Conservation (phyloP, 2,797 vertebrate species). For the Enteromius paludinosus region DNA sequence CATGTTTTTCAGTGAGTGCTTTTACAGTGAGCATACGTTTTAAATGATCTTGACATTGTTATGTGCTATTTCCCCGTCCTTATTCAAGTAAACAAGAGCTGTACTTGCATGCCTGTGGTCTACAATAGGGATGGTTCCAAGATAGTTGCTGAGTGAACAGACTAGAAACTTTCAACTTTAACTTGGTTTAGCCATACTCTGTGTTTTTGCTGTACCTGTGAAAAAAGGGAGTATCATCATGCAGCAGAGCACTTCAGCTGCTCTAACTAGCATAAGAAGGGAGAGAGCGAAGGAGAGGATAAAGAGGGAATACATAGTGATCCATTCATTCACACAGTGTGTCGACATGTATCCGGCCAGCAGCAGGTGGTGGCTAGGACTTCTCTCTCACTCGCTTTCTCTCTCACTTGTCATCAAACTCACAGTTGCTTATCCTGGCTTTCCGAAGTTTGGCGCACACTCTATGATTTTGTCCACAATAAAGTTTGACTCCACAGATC, state of each 20-base stretch:
- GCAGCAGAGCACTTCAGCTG: not conserved
- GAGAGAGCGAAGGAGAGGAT: not conserved
- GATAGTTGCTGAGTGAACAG: not conserved
- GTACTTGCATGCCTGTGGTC: not conserved
- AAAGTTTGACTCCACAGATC: not conserved
- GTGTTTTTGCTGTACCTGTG: slow-evolving; percentile 23
- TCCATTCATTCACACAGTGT: slow-evolving; percentile 33
- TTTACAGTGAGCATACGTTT: not conserved
- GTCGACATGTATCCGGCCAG: slow-evolving; percentile 14
- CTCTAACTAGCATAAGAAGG: not conserved
- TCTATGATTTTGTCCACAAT: not conserved
- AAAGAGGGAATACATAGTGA: slow-evolving; percentile 9
- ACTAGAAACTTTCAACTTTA: not conserved
- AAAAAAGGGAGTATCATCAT: slow-evolving; percentile 2
- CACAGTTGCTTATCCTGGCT: not conserved
- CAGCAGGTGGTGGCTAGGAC: slow-evolving; percentile 32
- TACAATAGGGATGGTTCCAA: not conserved
- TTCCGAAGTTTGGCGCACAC: not conserved
- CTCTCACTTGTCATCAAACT: not conserved
- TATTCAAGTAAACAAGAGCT: not conserved
- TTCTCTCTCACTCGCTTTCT: not conserved
- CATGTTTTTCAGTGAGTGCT: not conserved
- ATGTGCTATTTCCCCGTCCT: not conserved
- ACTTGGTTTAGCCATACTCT: not conserved
- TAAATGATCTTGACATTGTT: not conserved